Evolutionary conservation across 2,113 vertebrate species (phyloP).

Genomic region (Mesitornis unicolor): DNA sequence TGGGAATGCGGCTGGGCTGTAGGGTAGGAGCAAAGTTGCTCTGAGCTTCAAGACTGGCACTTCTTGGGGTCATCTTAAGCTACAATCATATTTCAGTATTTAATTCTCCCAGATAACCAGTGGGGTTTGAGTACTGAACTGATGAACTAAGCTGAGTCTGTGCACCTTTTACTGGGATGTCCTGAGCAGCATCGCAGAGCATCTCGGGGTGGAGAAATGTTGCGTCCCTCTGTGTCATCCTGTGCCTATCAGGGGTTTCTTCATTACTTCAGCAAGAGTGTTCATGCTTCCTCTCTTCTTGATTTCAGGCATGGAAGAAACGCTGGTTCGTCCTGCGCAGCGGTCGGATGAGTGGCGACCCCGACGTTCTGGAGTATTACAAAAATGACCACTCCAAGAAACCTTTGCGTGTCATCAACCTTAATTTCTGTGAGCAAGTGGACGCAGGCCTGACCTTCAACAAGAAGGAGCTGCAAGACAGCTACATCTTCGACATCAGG

Average conservation of each 20-base stretch:
- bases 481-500: conserved; percentile 98
- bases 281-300: background rate
- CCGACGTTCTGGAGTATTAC: conserved; percentile 97
- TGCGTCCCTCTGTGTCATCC: background rate
- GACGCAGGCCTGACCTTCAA: conserved; percentile 95
- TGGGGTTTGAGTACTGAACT: background rate
- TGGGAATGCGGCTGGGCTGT: background rate
- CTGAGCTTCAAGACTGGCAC: background rate
- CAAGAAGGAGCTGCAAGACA: conserved; percentile 97
- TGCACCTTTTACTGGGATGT: background rate
- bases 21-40: background rate
- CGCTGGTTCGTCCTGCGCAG: conserved; percentile 98
- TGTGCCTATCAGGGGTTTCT: background rate
- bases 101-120: background rate
- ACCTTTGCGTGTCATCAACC: conserved; percentile 93
- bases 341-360: conserved; percentile 96
- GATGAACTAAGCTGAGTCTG: background rate
- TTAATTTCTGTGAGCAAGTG: conserved; percentile 97
- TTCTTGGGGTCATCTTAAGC: background rate
- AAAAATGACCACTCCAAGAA: conserved; percentile 98
- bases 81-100: background rate
- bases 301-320: conserved; percentile 94
- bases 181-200: background rate
- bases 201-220: background rate
- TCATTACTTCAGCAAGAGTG: accelerated